Percentiles rank a stretch among this genome's conserved stretches.
Evolutionary conservation across 2,113 vertebrate genomes (phyloP).

Genomic region (Eonycteris spelaea): DNA sequence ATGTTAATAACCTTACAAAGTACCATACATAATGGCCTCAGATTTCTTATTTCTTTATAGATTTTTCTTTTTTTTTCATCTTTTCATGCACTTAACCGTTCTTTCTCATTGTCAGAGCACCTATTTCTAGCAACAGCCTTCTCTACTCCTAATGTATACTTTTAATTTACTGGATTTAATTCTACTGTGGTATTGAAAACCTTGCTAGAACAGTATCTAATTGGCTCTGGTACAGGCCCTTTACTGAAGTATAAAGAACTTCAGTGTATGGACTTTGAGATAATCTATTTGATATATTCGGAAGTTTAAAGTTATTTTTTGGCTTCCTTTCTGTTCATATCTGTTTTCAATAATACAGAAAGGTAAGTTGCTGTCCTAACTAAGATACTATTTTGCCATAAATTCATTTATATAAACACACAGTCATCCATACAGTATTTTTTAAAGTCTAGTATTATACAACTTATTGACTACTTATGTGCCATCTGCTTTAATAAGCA

Average conservation of each 20-base stretch:
- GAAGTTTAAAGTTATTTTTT: background rate
- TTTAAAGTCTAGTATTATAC: background rate
- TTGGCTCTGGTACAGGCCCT: background rate
- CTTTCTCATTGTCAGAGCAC: background rate
- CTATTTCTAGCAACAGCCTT: background rate
- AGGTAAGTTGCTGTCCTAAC: background rate
- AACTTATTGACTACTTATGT: constrained; percentile 3
- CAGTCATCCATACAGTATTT: background rate
- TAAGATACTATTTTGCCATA: background rate
- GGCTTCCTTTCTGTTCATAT: background rate
- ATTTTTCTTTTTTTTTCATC: background rate
- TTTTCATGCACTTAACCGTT: background rate
- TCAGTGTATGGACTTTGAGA: background rate
- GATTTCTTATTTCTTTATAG: background rate
- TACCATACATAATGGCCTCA: background rate
- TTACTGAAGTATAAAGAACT: background rate
- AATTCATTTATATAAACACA: background rate
- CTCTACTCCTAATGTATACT: background rate
- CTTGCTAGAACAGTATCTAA: background rate
- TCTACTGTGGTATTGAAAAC: background rate
- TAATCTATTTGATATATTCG: background rate
- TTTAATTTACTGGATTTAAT: constrained; percentile 3
- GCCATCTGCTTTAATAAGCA: background rate
- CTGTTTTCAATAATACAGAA: background rate
- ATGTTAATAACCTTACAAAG: background rate